phyloP scores from a whole-genome alignment of 2,113 vertebrate species.

The Panthera tigris region DNA sequence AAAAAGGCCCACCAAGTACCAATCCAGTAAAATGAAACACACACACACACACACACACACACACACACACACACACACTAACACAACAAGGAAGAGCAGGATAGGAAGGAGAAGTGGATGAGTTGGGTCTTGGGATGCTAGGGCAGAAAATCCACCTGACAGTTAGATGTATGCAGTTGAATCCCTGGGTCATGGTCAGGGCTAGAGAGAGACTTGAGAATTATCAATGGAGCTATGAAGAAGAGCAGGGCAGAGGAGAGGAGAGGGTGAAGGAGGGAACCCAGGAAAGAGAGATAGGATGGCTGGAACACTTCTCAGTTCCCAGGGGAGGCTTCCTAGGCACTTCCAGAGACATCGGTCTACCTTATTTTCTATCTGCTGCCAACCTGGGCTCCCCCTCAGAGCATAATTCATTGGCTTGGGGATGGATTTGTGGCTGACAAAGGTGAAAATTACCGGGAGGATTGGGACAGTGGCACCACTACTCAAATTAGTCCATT shows the following conservation, averaged over 20 bases:
- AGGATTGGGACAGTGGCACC: conserved; percentile 63
- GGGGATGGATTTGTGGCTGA: conserved; percentile 50
- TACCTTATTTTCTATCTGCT: background rate
- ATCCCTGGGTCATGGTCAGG: background rate
- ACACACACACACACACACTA: background rate
- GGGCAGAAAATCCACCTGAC: background rate
- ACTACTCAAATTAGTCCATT: conserved; percentile 80
- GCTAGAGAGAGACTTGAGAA: background rate
- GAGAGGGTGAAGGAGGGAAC: background rate
- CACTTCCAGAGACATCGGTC: background rate
- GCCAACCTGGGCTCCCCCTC: background rate
- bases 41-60: background rate
- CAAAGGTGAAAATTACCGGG: conserved; percentile 77
- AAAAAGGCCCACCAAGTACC: background rate
- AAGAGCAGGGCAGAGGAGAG: background rate
- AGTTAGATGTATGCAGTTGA: background rate
- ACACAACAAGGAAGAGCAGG: background rate
- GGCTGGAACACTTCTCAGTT: background rate
- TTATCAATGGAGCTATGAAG: background rate
- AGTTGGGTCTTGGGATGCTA: background rate
- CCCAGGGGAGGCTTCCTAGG: background rate
- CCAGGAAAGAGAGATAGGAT: background rate
- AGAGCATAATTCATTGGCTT: background rate
- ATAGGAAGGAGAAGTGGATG: background rate
- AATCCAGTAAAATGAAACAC: background rate